Percentiles rank a stretch among this genome's conserved stretches.
Evolutionary conservation across 2,113 vertebrate species (phyloP).

Genomic region (Aphelocoma coerulescens): DNA sequence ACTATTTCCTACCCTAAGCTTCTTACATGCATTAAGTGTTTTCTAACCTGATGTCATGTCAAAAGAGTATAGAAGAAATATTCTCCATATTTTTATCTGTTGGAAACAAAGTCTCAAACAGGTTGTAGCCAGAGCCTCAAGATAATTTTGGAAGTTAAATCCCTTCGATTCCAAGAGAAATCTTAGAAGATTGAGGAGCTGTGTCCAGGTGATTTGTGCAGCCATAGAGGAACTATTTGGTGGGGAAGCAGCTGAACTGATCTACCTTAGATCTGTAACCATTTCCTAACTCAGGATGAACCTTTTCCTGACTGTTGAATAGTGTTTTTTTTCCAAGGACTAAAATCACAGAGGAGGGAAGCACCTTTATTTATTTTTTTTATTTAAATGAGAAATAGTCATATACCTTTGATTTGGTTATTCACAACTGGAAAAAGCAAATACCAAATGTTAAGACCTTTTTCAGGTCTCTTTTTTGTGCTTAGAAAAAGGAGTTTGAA

Average conservation of each 20-base stretch:
- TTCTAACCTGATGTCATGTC: not conserved
- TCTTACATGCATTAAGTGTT: not conserved
- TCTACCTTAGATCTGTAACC: not conserved
- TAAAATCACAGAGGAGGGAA: not conserved
- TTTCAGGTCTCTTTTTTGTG: not conserved
- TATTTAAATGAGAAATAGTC: not conserved
- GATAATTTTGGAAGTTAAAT: not conserved
- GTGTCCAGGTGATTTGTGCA: not conserved
- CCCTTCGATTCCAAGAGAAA: not conserved
- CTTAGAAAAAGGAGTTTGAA: not conserved
- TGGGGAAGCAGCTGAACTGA: not conserved
- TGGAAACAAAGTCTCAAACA: not conserved
- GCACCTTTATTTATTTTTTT: too few relatives aligned
- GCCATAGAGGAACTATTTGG: not conserved
- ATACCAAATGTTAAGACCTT: not conserved
- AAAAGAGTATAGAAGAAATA: not conserved
- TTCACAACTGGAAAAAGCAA: not conserved
- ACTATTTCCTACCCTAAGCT: not conserved
- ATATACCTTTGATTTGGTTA: not conserved
- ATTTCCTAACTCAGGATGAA: not conserved
- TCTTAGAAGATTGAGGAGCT: not conserved
- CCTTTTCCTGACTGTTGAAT: not conserved
- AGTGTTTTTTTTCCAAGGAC: not conserved
- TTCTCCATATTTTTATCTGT: not conserved
- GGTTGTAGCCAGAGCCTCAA: not conserved